A percentile compares a stretch with the other conserved stretches of the same genome.
These are phyloP conservation scores for Trisateles emortualis DNA, from an alignment of 2,888 invertebrate genomes.

Conservation along the genomic window DNA sequence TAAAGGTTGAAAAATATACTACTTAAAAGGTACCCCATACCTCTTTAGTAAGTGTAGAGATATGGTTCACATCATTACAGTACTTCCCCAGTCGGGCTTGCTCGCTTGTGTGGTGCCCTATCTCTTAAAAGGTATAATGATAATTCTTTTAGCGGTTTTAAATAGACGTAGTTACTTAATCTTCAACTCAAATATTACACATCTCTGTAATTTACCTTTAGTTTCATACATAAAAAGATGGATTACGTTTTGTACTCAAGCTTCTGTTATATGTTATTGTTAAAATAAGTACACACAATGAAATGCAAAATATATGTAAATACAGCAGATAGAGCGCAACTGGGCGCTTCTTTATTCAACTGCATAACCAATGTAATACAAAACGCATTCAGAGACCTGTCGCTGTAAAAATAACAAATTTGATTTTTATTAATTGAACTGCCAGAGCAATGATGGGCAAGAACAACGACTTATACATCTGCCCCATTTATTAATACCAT, in stretches of 20 bases:
- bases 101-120: too few relatives aligned
- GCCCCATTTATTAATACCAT: conserved; percentile 82
- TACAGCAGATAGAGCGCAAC: not conserved
- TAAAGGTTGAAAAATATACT: too few relatives aligned
- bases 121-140: too few relatives aligned
- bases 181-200: too few relatives aligned
- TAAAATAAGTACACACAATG: not conserved
- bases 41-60: too few relatives aligned
- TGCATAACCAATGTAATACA: not conserved
- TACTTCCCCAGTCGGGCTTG: too few relatives aligned
- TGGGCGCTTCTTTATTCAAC: not conserved
- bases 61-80: too few relatives aligned
- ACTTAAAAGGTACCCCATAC: too few relatives aligned
- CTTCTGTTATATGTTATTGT: not conserved
- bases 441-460: conserved; percentile 68
- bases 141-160: too few relatives aligned
- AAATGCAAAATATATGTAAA: not conserved
- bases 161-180: too few relatives aligned
- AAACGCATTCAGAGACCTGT: conserved; percentile 24
- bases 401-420: conserved; percentile 63
- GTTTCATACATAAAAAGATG: not conserved
- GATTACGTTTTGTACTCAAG: not conserved
- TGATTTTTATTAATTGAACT: conserved; percentile 79
- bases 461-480: conserved; percentile 73
- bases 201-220: too few relatives aligned